Conservation (phyloP, 2,888 invertebrate genomes). For the Acanthococcus lagerstroemiae region DNA sequence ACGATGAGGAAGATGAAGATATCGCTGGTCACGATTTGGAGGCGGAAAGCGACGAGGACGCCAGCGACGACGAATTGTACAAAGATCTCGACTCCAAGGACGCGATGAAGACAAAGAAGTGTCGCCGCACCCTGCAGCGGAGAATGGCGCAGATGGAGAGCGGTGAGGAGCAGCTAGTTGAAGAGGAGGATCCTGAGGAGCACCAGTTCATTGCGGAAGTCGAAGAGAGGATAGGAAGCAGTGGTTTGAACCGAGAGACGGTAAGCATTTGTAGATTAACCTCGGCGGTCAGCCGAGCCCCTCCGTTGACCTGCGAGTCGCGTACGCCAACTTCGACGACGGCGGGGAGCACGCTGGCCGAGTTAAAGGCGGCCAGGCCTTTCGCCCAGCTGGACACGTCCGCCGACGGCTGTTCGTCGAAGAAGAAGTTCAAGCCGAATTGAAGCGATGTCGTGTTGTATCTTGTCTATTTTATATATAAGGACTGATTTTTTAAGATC, state of each 20-base stretch:
- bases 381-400: not conserved
- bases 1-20: not conserved
- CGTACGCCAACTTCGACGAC: not conserved
- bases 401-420: not conserved
- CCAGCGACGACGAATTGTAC: not conserved
- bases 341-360: not conserved
- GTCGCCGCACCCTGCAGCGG: not conserved
- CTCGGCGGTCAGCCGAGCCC: too few species aligned
- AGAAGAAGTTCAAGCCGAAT: not conserved
- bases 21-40: not conserved
- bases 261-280: conserved; percentile 37
- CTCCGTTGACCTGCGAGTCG: too few species aligned
- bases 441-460: not conserved
- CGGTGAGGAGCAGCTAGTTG: conserved; percentile 45
- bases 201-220: not conserved
- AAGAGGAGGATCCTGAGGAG: conserved; percentile 1
- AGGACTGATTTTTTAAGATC: too few species aligned
- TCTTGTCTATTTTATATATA: too few species aligned
- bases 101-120: not conserved
- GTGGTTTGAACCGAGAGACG: conserved; percentile 40
- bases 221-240: not conserved
- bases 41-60: not conserved
- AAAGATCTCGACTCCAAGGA: conserved; percentile 1
- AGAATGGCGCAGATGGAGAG: conserved; percentile 47
- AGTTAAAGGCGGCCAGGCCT: not conserved